Conservation (phyloP, 2,113 vertebrate genomes). For the Spheniscus mendiculus region DNA sequence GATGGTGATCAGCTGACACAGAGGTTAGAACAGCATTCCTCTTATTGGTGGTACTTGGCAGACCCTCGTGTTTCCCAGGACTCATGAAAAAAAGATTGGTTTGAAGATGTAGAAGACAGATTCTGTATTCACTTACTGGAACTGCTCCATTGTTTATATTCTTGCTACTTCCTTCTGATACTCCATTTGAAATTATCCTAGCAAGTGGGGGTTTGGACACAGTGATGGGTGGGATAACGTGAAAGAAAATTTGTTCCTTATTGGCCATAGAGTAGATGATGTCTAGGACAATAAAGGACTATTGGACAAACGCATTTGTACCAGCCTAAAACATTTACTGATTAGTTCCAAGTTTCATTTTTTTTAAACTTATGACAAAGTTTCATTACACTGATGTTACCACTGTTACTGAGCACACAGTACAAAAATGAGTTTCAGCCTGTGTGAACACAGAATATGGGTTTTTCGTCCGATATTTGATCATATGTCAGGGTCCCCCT, state of each 20-base stretch:
- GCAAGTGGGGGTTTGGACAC: neutral
- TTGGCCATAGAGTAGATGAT: neutral
- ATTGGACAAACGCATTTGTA: neutral
- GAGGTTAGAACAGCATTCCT: neutral
- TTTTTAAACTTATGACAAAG: neutral
- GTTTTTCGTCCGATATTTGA: neutral
- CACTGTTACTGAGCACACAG: neutral
- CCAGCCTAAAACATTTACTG: neutral
- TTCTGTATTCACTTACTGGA: neutral
- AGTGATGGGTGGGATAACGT: neutral
- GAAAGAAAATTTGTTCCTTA: neutral
- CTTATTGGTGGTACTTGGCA: neutral
- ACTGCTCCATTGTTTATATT: accelerated
- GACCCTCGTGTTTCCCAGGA: neutral
- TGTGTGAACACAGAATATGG: neutral
- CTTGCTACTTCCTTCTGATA: neutral
- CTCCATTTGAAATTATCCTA: neutral
- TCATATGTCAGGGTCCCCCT: neutral
- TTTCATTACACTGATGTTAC: neutral
- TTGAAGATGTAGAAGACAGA: neutral
- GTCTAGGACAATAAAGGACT: neutral
- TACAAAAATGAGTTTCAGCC: neutral
- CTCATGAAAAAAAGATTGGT: neutral
- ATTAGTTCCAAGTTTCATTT: neutral
- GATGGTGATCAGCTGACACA: neutral